These are phyloP conservation scores for Lasioglossum zephyrum DNA, from an alignment of 2,888 invertebrate species.

Conservation along the genomic window DNA sequence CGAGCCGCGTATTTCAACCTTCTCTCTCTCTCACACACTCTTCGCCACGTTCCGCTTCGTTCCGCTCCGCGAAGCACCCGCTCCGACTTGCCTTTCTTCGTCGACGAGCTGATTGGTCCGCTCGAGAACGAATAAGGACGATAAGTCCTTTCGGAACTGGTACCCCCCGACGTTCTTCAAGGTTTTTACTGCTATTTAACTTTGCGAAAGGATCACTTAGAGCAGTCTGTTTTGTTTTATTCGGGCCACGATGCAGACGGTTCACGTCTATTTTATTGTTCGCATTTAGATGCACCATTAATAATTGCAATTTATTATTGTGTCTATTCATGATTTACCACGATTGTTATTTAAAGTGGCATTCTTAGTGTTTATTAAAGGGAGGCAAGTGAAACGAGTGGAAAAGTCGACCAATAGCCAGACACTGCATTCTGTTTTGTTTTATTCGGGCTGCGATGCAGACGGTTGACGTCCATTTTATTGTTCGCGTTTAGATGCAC, in stretches of 20 bases:
- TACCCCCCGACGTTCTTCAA: background rate
- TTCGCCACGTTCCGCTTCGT: background rate
- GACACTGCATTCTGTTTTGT: background rate
- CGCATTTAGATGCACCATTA: background rate
- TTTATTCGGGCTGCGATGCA: too few species aligned
- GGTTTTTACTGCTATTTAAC: background rate
- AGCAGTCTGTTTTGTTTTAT: background rate
- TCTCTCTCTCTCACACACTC: background rate
- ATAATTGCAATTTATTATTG: background rate
- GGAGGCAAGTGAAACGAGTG: background rate
- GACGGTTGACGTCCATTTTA: too few species aligned
- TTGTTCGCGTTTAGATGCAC: too few species aligned
- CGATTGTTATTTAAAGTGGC: background rate
- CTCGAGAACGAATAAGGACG: background rate
- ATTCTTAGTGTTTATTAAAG: background rate
- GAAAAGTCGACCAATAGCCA: background rate
- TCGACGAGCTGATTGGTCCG: background rate
- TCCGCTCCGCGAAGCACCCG: background rate
- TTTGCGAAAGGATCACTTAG: background rate
- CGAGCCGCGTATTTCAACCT: constrained; percentile 61
- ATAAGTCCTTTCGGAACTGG: background rate
- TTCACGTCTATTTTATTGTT: background rate
- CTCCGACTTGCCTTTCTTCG: constrained; percentile 26
- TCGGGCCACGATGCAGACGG: background rate
- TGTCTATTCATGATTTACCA: too few species aligned